These are phyloP conservation scores for Lophura nycthemera DNA, from an alignment of 2,113 vertebrate species.

Conservation along the genomic window DNA sequence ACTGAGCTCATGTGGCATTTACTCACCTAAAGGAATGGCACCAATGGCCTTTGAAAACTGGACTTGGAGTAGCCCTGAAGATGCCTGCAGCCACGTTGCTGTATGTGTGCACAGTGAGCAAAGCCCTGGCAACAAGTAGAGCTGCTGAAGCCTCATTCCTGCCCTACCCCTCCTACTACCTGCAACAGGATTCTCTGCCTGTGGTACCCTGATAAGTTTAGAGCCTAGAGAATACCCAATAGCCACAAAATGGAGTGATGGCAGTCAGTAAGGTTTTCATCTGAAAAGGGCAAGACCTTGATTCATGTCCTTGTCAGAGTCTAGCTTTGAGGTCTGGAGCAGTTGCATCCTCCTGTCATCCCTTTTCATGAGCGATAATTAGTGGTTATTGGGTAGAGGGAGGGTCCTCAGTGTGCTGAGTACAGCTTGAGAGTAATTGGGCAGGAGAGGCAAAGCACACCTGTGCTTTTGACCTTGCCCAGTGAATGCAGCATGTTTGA, in stretches of 20 bases:
- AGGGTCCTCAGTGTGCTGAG: background rate
- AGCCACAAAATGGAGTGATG: background rate
- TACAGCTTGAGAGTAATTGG: background rate
- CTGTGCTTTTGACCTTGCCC: slow-evolving; percentile 51
- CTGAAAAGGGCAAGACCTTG: background rate
- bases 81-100: background rate
- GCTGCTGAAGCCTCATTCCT: background rate
- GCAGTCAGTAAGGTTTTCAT: background rate
- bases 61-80: background rate
- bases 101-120: rapidly evolving
- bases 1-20: background rate
- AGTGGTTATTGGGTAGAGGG: background rate
- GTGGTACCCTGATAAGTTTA: background rate
- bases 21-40: background rate
- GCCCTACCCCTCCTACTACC: background rate
- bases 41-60: background rate
- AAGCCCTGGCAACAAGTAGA: background rate
- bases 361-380: background rate
- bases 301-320: background rate
- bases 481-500: background rate
- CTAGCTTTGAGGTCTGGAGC: background rate
- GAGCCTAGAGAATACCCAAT: background rate
- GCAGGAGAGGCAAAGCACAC: background rate
- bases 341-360: background rate
- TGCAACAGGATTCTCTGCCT: background rate